Evolutionary conservation across 2,113 vertebrate species (phyloP), one percentile per base, ranked within the genome.

Genomic region (Elephas maximus): DNA sequence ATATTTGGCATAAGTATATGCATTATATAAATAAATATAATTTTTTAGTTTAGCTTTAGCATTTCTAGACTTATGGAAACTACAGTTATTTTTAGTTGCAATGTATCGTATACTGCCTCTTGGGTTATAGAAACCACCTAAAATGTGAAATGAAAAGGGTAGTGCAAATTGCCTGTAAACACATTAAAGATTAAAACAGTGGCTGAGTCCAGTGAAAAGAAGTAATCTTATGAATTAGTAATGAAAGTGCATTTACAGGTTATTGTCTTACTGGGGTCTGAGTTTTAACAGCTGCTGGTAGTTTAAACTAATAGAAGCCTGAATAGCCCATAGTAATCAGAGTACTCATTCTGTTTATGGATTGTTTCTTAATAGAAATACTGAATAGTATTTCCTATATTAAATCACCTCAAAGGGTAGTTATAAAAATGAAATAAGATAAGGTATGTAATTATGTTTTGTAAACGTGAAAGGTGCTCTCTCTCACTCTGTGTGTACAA

Each of bases 341-440:
- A 94, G 41, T 71, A 18, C 93, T 93, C 51, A 73, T 91, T 88
- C 91, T 82, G 65, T 91, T 95, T 92, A 91, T 90, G 71, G 76
- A 81, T 89, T 96, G 62, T 93, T 95, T 96, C 37, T 94, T 90
- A 86, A 93, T 88, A 74, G 91, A 96, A 94, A 88, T 24, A 90
- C 83, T 87, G 77, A 95, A 48, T 92, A 60, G 7, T 76, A 37
- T 90, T 87, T 12, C 18, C 21, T 84, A 62, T 86, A 62, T 97
- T 94, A 94, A 62, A 78, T 90, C 83, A 93, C 45, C 41, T 92
- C 71, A 85, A 44, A 51, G 18, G 6, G 3, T 65, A 90, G 57
- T 94, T 97, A 44, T 89, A 93, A 83, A 91, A 92, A 48, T 91
- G 37, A 90, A 92, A 65, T 89, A n/a, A 92, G 78, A 80, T 94